Evolutionary conservation across 2,888 invertebrate genomes (phyloP), one percentile per base, ranked within the genome.

Genomic region (Steinernema hermaphroditum): DNA sequence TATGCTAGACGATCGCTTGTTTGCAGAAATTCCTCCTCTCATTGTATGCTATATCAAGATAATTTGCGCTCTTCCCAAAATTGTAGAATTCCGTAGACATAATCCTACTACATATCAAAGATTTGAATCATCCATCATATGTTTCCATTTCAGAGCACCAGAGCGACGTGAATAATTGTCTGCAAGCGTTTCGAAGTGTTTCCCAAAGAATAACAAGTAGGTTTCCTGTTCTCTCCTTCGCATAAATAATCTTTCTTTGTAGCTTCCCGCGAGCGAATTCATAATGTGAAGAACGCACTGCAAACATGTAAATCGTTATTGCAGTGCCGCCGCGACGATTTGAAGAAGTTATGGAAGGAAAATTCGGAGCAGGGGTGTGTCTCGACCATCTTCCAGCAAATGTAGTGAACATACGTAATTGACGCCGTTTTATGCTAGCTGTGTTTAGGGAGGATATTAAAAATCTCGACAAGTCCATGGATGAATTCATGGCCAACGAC

Each of bases 281-380:
- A 91, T 77, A 90, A 90, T 16, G 92, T 93, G 0, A 93, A 93
- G 85, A 92, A 92, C 84, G 93, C 92, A 86, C 88, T 94, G 70
- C 91, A 91, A 78, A 92, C 92, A 14, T 94, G 94, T 87, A 93
- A 93, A 87, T 91, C 91, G 37, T 88, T 97, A 72, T 88, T 98
- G 76, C 92, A 94, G 76, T 93, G 96, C 87, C 91, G 94, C 72
- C 90, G 95, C 44, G 96, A 96, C 85, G 97, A 97, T 87, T 89
- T 98, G 75, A 92, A 93, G 83, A 92, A 94, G 79, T 90, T 97
- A 72, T 97, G 96, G 95, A 90, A 93, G 6, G 96, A 96, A 87
- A 94, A 94, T 0, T 91, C 96, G n/a, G 94, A 97, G 85, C 95
- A 96, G 85, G 77, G 82, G 22, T 77, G 79, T 19, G 77, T 85